Base-by-base conservation (phyloP, 2,113 vertebrate genomes). In the Passer domesticus region DNA sequence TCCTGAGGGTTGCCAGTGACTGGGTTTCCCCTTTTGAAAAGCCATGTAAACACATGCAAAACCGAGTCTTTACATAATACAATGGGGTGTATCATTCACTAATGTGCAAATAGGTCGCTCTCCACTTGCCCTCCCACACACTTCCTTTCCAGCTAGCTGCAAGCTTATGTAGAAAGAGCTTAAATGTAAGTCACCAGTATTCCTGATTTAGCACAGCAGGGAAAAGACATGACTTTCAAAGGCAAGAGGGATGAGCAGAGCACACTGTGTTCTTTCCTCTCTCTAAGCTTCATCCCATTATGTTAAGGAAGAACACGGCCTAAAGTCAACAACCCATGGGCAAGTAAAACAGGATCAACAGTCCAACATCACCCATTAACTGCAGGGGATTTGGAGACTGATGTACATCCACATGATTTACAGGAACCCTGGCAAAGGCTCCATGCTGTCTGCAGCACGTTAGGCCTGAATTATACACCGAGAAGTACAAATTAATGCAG, bases 21-120 rank as follows among this genome's bases (percentile, higher is more conserved):
- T 86, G 47, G 33, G 60, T 23, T 73, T 89, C 87, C 91, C 81
- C 39, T 89, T 69, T 70, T 77, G 44, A 86, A 91, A 89, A 90
- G 83, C 73, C 69, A 15, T 15, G 64, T 47, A 94, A 91, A 95
- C 27, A 91, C 20, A 75, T 74, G 39, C 94, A 88, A 82, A 96
- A 62, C 28, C 18, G 44, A 44, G 58, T 52, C 58, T 87, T 97
- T 77, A 83, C 53, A 81, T 87, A 92, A 95, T 62, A 72, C 63
- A 90, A 25, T 62, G 89, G 87, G 83, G 76, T 4, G 12, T 72
- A 86, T 53, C 85, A 0, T 92, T 95, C 85, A 80, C 70, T 97
- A 75, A 96, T 43, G 59, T 53, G 89, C 91, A 94, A 87, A 96
- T 97, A 96, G 74, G 91, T 91, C 53, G 44, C 79, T 87, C 84